phyloP scores from a whole-genome alignment of 1,140 invertebrate species.

The Yoshiicerus persimilis region DNA sequence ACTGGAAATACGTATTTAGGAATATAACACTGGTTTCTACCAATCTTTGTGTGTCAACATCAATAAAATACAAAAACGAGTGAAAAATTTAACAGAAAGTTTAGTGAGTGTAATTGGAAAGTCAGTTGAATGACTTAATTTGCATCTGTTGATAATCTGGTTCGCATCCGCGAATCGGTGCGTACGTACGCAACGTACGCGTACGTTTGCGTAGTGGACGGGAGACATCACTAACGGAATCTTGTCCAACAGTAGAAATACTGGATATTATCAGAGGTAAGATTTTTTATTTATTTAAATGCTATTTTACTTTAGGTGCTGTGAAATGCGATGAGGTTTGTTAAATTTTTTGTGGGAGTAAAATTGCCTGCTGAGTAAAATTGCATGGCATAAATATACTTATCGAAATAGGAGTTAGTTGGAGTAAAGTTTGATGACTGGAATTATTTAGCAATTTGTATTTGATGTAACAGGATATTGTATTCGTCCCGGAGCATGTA shows the following conservation, averaged over 20 bases:
- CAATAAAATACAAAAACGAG: too few relatives aligned
- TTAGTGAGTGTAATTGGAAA: background rate
- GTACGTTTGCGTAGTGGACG: background rate
- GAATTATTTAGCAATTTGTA: background rate
- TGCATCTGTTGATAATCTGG: background rate
- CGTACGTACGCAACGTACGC: background rate
- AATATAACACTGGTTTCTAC: too few relatives aligned
- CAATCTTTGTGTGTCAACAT: too few relatives aligned
- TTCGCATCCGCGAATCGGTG: background rate
- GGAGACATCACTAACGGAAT: background rate
- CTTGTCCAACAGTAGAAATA: conserved; percentile 16
- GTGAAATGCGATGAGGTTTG: background rate
- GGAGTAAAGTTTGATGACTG: background rate
- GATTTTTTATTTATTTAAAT: background rate
- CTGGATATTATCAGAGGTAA: conserved; percentile 31
- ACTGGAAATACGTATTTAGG: too few relatives aligned
- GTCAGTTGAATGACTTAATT: background rate
- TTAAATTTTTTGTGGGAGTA: too few relatives aligned
- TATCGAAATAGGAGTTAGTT: too few relatives aligned
- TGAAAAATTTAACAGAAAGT: background rate
- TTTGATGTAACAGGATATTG: background rate
- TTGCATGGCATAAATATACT: too few relatives aligned
- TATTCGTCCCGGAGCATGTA: background rate
- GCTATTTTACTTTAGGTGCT: background rate
- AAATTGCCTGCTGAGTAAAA: too few relatives aligned